Percentiles rank a stretch among this genome's conserved stretches.
phyloP scores from a whole-genome alignment of 2,888 invertebrate genomes.

The Kuschelorhynchus macadamiae region DNA sequence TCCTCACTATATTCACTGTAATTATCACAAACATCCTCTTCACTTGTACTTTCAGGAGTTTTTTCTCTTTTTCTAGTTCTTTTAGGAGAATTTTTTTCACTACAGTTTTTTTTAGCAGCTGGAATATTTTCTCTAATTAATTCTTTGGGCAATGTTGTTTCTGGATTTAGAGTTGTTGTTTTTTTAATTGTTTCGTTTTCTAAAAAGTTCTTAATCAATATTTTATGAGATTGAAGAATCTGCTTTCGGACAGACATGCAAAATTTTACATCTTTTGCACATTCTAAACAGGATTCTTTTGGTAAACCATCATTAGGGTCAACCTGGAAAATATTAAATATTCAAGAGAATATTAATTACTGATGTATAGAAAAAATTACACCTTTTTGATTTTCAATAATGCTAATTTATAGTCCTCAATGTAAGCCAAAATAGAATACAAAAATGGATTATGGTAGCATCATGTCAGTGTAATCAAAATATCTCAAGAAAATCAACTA shows the following conservation, averaged over 20 bases:
- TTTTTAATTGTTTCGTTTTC: neutral
- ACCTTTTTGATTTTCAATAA: too few relatives aligned
- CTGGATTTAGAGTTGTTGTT: neutral
- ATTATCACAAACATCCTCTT: conserved; percentile 17
- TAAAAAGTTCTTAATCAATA: conserved; percentile 15
- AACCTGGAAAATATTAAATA: conserved; percentile 31
- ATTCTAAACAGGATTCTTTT: conserved; percentile 40
- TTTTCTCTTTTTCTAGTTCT: conserved; percentile 25
- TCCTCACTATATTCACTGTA: conserved; percentile 22
- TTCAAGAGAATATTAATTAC: too few relatives aligned
- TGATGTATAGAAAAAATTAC: too few relatives aligned
- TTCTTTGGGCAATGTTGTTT: neutral
- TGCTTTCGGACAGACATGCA: conserved; percentile 46
- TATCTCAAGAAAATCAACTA: too few relatives aligned
- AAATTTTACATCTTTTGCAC: conserved; percentile 49
- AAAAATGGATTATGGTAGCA: too few relatives aligned
- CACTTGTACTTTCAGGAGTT: conserved; percentile 40
- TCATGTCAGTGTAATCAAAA: too few relatives aligned
- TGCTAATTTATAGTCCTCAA: too few relatives aligned
- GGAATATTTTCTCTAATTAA: neutral
- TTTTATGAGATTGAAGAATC: conserved; percentile 38
- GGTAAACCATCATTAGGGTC: conserved; percentile 36
- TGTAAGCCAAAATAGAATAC: too few relatives aligned
- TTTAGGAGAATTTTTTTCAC: neutral
- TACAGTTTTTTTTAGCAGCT: neutral